Base-by-base conservation (phyloP, 2,888 invertebrate genomes). In the Omphaloscelis lunosa region DNA sequence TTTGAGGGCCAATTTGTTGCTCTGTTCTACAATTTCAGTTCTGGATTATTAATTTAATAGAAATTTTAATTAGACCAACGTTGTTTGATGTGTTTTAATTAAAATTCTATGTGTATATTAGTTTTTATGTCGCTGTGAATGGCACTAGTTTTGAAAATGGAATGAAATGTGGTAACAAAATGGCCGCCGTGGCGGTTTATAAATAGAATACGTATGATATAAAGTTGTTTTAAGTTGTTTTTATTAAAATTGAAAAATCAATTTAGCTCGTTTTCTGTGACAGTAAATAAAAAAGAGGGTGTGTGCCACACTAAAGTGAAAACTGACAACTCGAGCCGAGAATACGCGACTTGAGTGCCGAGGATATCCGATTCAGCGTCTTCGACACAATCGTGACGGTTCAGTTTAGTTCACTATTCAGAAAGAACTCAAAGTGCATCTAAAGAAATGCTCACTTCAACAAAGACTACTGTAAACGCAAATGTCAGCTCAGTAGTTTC, bases 1-100 rank as follows among this genome's bases (percentile, higher is more conserved):
- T 83, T 72, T 75, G 34, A 69, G 56, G 62, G 48, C 59, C 74
- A 75, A 83, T 78, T 78, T 56, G 65, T 72, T 69, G 61, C 58
- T 69, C 58, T 29, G 34, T 82, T 39, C 63, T 71, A 66, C 48
- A 34, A 61, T 65, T 72, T 78, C 51, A 51, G 27, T 34, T 59
- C 45, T 45, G 53, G 39, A 79, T 67, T 74, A 75, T 72, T 70
- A 82, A 77, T 79, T 82, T 72, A 59, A 66, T 78, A 74, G 53
- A 62, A 79, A 72, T 75, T 53, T 63, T 79, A 75, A 84, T 84
- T 77, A 66, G 69, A 41, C 17, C 56, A 61, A 69, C 48, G 58
- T 29, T 62, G 34, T 79, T 82, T 82, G 69, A 82, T 67, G 69
- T 74, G 51, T 82, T 78, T 82, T 79, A 79, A 82, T 82, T 83